Base-by-base conservation (phyloP, 1,140 invertebrate genomes). In the Thaumetopoea pityocampa region DNA sequence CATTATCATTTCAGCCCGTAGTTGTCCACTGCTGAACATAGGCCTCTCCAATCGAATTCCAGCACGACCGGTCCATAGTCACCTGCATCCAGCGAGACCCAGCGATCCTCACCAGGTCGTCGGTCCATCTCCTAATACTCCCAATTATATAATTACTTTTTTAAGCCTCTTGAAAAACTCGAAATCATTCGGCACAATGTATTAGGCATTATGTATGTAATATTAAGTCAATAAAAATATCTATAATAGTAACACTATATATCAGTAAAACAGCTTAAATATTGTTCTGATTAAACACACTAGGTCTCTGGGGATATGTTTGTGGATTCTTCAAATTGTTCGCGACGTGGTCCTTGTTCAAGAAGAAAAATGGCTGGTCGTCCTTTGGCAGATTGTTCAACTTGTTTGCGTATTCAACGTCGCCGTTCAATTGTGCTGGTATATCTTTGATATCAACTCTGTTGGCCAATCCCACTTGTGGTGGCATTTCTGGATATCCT, bases 321-420 rank as follows among this genome's bases (percentile, higher is more conserved):
- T 47, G 38, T 3, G 56, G 61, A 12, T 48, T 49, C n/a, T 47
- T 52, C 17, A 52, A 36, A 10, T 41, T 14, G 0, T 34, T 27
- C 17, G 48, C 51, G 20, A 46, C 19, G 15, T 44, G 26, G 1
- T 50, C 23, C 14, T 27, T 36, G 18, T 65, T 86, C 19, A 85
- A 15, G 32, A 74, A 74, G 81, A 79, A 86, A 44, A 85, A 85
- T 1, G 85, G 84, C 35, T 68, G 73, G 8, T 72, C 54, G 17
- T 85, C 76, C 24, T 48, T 9, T 4, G 83, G 82, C 42, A 82
- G 27, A 7, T 40, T 41, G 10, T 44, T 67, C 0, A 85, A 34
- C 18, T 64, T 43, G 9, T 79, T 47, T 2, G 82, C 59, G 14
- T 60, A 66, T 4, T 60, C 51, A 22, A 26, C 59, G 40, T 85